These are phyloP conservation scores for Indicator indicator DNA, from an alignment of 2,113 vertebrate species.

Conservation along the genomic window DNA sequence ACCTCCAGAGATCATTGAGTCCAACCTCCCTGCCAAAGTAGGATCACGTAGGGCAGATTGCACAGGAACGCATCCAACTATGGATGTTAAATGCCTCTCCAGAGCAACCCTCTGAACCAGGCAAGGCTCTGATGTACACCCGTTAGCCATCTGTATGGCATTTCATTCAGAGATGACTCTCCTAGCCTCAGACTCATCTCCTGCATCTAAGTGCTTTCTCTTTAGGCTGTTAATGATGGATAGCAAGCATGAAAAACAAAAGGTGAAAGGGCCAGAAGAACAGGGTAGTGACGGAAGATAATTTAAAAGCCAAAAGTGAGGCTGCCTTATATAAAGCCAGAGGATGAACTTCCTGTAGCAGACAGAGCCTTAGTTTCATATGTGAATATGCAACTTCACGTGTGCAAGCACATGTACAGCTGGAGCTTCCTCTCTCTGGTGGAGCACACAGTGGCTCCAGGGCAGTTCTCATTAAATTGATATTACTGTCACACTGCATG, in stretches of 20 bases:
- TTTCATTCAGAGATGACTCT: neutral
- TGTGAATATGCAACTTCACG: fast-evolving
- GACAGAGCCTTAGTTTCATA: neutral
- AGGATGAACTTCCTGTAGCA: neutral
- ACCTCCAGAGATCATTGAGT: no score
- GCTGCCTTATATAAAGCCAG: neutral
- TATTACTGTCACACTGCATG: fast-evolving
- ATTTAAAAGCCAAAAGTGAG: neutral
- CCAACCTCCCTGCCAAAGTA: no score
- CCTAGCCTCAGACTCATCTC: neutral
- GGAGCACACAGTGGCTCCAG: neutral
- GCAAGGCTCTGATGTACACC: neutral
- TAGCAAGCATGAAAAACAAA: neutral
- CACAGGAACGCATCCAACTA: neutral
- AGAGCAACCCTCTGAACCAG: neutral
- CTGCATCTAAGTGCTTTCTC: neutral
- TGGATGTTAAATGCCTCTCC: neutral
- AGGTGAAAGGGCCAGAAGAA: neutral
- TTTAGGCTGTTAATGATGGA: neutral
- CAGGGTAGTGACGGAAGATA: neutral
- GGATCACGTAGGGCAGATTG: no score
- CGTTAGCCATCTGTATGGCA: neutral
- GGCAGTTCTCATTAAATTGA: neutral
- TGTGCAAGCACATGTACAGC: neutral
- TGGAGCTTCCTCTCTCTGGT: neutral